Conservation (phyloP, 2,888 invertebrate species). For the Callinectes sapidus region DNA sequence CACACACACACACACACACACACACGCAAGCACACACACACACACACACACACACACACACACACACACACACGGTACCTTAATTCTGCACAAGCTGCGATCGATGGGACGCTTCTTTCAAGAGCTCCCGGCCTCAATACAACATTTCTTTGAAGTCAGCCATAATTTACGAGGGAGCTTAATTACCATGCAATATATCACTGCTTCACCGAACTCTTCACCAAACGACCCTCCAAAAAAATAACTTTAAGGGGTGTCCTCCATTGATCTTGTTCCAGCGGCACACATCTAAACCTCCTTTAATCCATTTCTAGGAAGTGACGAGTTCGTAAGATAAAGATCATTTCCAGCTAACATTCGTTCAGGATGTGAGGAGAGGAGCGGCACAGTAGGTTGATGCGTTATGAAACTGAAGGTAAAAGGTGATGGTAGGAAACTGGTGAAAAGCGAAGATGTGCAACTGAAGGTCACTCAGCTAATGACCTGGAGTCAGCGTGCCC, state of each 20-base stretch:
- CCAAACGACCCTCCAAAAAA: neutral
- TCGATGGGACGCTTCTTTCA: neutral
- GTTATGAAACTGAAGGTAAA: neutral
- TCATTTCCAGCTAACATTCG: neutral
- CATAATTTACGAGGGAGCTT: neutral
- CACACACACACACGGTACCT: constrained; percentile 19
- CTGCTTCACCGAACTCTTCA: neutral
- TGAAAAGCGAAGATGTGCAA: neutral
- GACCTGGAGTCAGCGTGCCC: neutral
- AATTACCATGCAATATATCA: constrained; percentile 38
- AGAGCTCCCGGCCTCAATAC: neutral
- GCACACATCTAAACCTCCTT: neutral
- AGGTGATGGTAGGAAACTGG: neutral
- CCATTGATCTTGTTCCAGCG: neutral
- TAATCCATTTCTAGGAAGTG: neutral
- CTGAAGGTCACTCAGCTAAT: neutral
- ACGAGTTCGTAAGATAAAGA: neutral
- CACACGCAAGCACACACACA: neutral
- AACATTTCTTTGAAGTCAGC: neutral
- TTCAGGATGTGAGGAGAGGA: neutral
- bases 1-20: constrained; percentile 42
- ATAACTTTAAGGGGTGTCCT: neutral
- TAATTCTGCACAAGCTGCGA: neutral
- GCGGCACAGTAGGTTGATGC: neutral
- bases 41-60: constrained; percentile 30